phyloP scores from a whole-genome alignment of 2,113 vertebrate species.

The Gadus chalcogrammus region DNA sequence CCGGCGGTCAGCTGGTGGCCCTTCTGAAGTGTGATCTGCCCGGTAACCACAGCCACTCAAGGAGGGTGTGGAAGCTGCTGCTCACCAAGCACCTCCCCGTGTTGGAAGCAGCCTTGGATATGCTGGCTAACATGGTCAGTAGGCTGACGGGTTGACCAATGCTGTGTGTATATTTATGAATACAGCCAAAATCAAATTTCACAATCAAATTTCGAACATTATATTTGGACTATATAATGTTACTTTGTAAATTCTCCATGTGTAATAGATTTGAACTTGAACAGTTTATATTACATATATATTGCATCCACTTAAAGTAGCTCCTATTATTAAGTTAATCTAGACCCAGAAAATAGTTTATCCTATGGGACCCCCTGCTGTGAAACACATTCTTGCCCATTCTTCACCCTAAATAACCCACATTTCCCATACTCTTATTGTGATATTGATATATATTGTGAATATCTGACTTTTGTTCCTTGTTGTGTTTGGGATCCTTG shows the following conservation, averaged over 20 bases:
- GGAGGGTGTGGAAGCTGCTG: slow-evolving; percentile 62
- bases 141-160: background rate
- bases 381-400: too few relatives aligned
- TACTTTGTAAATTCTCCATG: too few relatives aligned
- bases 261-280: too few relatives aligned
- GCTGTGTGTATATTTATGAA: too few relatives aligned
- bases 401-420: too few relatives aligned
- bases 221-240: too few relatives aligned
- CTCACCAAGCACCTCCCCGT: slow-evolving; percentile 45
- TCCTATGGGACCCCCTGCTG: too few relatives aligned
- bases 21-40: slow-evolving; percentile 60
- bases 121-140: slow-evolving; percentile 45
- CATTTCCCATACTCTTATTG: too few relatives aligned
- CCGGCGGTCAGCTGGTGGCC: slow-evolving; percentile 52
- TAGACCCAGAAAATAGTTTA: background rate
- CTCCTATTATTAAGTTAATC: background rate
- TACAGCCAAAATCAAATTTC: background rate
- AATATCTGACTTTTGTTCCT: background rate
- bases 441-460: too few relatives aligned
- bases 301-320: background rate
- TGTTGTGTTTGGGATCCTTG: background rate
- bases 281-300: too few relatives aligned
- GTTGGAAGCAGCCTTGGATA: slow-evolving; percentile 61
- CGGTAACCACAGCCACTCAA: slow-evolving; percentile 46
- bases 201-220: background rate